Conservation (phyloP, 2,113 vertebrate genomes). For the Sciurus niger region DNA sequence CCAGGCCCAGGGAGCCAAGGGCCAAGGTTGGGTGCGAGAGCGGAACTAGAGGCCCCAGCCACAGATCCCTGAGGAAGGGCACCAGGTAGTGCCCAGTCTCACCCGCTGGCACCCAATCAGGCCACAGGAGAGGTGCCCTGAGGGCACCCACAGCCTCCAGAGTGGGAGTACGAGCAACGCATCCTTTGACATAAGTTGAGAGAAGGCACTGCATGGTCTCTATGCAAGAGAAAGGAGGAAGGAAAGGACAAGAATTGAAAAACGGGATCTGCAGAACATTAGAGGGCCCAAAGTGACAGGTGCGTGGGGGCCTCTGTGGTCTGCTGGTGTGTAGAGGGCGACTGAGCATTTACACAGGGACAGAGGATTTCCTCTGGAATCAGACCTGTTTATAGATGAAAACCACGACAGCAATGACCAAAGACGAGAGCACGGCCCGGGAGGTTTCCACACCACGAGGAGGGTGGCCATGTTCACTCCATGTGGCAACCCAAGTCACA, state of each 20-base stretch:
- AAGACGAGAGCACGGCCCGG: not conserved
- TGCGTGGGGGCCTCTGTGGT: too few relatives aligned
- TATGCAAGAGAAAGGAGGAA: not conserved
- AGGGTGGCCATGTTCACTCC: not conserved
- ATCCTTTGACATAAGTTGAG: not conserved
- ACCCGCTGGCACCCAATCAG: not conserved
- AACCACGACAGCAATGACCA: too few relatives aligned
- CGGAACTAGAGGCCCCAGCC: fast-evolving
- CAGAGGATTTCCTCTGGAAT: not conserved
- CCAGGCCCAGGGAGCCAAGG: not conserved
- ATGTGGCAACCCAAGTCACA: not conserved
- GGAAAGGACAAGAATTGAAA: not conserved
- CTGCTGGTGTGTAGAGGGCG: not conserved
- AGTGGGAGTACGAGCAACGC: not conserved
- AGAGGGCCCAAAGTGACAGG: too few relatives aligned
- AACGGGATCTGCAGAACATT: not conserved
- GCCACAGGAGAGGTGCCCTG: not conserved
- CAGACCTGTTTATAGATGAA: not conserved
- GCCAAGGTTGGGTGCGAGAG: not conserved
- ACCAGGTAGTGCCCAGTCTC: not conserved
- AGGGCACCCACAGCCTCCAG: too few relatives aligned
- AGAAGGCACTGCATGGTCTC: not conserved
- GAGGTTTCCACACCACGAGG: not conserved
- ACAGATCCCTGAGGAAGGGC: not conserved
- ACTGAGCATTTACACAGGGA: not conserved